A percentile compares a stretch with the other conserved stretches of the same genome.
phyloP scores from a whole-genome alignment of 2,113 vertebrate species.

The Loxodonta africana region DNA sequence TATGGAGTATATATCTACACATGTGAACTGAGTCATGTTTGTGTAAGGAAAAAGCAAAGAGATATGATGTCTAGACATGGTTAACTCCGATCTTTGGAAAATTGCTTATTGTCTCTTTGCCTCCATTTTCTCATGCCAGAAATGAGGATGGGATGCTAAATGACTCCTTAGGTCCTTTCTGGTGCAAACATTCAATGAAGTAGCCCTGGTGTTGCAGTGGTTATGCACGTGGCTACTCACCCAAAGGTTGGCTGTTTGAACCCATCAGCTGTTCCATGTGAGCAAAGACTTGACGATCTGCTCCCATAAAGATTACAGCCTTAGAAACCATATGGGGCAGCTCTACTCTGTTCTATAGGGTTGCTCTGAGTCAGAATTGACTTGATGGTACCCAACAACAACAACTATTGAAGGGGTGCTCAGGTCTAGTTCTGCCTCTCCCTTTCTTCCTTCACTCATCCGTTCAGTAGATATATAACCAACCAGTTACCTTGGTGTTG shows the following conservation, averaged over 20 bases:
- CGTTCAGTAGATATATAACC: neutral
- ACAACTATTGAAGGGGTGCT: neutral
- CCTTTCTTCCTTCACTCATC: neutral
- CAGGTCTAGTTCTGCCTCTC: neutral
- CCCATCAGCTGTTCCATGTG: neutral
- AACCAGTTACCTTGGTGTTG: too few species aligned
- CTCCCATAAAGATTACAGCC: neutral
- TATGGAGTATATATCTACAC: neutral
- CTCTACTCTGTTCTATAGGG: too few species aligned
- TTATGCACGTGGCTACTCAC: neutral
- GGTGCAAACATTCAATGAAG: too few species aligned
- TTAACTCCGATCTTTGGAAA: neutral
- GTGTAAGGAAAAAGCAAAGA: neutral
- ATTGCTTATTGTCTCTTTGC: neutral
- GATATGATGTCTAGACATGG: neutral
- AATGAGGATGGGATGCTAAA: neutral
- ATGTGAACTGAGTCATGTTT: neutral
- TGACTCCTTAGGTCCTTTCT: neutral
- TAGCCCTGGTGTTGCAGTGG: neutral
- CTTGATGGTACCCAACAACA: too few species aligned
- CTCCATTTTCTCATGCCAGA: neutral
- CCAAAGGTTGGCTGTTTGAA: neutral
- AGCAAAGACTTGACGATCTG: neutral
- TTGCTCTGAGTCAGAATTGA: too few species aligned
- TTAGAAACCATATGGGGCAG: too few species aligned